phyloP scores from a whole-genome alignment of 2,888 invertebrate species.

The Xestia xanthographa region DNA sequence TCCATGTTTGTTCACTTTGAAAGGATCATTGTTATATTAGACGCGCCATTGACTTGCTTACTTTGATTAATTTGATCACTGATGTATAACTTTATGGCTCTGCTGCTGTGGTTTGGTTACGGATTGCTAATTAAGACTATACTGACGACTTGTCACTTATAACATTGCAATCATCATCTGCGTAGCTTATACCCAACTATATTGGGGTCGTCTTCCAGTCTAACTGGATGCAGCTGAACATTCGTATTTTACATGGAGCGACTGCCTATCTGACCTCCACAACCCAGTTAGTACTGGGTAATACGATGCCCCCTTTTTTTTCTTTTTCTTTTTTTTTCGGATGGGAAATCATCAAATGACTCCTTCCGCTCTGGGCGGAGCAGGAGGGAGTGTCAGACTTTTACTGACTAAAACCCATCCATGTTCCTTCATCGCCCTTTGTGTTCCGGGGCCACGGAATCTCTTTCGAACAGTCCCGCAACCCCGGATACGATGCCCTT shows the following conservation, averaged over 20 bases:
- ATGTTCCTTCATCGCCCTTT: too few species aligned
- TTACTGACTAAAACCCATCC: too few species aligned
- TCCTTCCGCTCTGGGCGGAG: too few species aligned
- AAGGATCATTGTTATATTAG: slow-evolving; percentile 28
- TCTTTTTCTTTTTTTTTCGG: too few species aligned
- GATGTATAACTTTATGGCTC: slow-evolving; percentile 19
- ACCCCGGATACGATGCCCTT: neutral
- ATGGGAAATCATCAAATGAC: too few species aligned
- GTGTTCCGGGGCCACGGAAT: too few species aligned
- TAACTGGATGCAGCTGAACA: neutral
- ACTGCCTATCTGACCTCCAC: neutral
- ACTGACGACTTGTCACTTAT: too few species aligned
- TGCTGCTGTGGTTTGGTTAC: slow-evolving; percentile 9
- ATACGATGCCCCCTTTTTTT: neutral
- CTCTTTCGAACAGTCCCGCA: too few species aligned
- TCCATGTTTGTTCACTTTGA: slow-evolving; percentile 3
- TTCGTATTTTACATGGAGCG: neutral
- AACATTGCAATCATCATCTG: too few species aligned
- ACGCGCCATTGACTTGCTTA: slow-evolving; percentile 13
- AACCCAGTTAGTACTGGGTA: neutral
- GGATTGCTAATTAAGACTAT: neutral
- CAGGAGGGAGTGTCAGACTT: too few species aligned
- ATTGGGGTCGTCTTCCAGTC: too few species aligned
- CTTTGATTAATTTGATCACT: slow-evolving; percentile 34
- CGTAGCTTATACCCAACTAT: too few species aligned